Conservation (phyloP, 2,888 invertebrate species). For the Creontiades dilutus region DNA sequence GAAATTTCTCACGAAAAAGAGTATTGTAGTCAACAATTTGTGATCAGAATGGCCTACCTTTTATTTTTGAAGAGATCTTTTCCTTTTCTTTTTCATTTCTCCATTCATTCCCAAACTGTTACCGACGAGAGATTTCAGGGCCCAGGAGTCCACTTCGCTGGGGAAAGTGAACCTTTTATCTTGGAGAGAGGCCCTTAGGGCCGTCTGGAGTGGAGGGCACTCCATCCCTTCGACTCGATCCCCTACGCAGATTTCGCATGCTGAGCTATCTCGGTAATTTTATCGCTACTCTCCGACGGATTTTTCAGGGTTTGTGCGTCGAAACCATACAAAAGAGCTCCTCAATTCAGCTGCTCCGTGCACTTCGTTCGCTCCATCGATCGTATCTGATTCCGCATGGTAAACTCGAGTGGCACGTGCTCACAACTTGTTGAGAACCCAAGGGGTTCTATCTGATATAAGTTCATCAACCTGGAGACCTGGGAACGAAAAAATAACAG, state of each 20-base stretch:
- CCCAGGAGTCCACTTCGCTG: neutral
- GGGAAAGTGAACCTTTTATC: slow-evolving; percentile 27
- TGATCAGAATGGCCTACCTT: no score
- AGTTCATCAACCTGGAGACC: neutral
- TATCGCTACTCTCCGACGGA: neutral
- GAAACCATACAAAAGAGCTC: neutral
- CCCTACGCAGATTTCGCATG: slow-evolving; percentile 6
- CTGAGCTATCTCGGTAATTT: slow-evolving; percentile 24
- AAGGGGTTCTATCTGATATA: neutral
- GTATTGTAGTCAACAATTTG: no score
- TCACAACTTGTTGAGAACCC: slow-evolving; percentile 17
- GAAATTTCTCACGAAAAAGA: no score
- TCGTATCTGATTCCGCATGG: neutral
- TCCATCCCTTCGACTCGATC: slow-evolving; percentile 11
- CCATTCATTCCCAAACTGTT: neutral
- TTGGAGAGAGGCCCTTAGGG: slow-evolving; percentile 19
- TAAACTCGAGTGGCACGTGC: neutral
- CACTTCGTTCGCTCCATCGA: neutral
- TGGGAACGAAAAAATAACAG: no score
- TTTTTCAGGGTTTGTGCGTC: neutral
- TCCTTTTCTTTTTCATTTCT: no score
- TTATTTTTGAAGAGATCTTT: no score
- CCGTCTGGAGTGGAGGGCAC: slow-evolving; percentile 9
- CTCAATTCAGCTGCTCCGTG: slow-evolving; percentile 11
- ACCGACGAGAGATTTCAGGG: neutral